These are phyloP conservation scores for Pollenia labialis DNA, from an alignment of 2,888 invertebrate genomes.

Conservation along the genomic window DNA sequence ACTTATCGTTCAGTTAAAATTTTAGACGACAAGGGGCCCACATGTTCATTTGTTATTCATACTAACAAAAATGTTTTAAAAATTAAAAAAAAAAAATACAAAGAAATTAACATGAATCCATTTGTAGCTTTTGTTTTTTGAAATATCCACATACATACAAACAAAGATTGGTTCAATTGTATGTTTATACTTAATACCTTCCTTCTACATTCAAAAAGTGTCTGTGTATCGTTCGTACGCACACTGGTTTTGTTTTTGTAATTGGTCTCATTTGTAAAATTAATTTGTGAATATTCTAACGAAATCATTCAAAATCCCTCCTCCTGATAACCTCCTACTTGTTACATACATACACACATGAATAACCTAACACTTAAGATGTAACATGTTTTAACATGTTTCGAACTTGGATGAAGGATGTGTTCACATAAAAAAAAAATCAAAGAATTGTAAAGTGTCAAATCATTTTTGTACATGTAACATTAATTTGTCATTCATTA, in stretches of 20 bases:
- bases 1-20: too few species aligned
- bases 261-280: constrained; percentile 61
- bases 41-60: neutral
- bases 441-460: constrained; percentile 35
- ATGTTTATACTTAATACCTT: neutral
- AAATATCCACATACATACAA: too few species aligned
- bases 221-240: neutral
- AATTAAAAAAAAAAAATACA: neutral
- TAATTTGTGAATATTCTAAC: constrained; percentile 39
- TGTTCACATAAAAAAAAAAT: constrained; percentile 12
- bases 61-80: neutral
- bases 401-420: neutral
- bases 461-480: constrained; percentile 17
- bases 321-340: neutral
- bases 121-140: neutral
- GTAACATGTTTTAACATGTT: constrained; percentile 27
- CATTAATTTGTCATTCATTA: constrained; percentile 13
- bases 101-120: constrained; percentile 12
- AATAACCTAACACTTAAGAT: constrained; percentile 17
- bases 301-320: constrained; percentile 23
- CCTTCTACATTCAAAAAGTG: neutral
- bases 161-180: neutral
- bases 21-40: neutral
- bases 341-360: constrained; percentile 27
- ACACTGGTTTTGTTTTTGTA: constrained; percentile 6